Evolutionary conservation across 1,140 invertebrate species (phyloP).

Genomic region (roundworm (Caenorhabditis elegans)): WBcel235 BX284605.5:2492501-2493000

Average conservation of each 20-base stretch:
- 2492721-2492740: background rate
- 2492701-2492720: background rate
- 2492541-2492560: slow-evolving; percentile 20
- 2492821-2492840: no score
- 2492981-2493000: no score
- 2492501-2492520: slow-evolving; percentile 1
- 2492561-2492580: slow-evolving; percentile 1
- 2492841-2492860: no score
- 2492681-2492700: background rate
- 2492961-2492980: no score
- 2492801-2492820: background rate
- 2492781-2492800: background rate
- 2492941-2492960: no score
- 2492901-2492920: no score
- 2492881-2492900: no score
- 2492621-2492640: slow-evolving; percentile 6
- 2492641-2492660: background rate
- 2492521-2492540: slow-evolving; percentile 8
- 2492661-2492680: background rate
- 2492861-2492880: no score
- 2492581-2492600: background rate
- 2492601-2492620: slow-evolving; percentile 15
- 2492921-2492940: no score
- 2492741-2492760: background rate
- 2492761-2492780: background rate